These are phyloP conservation scores for Melanerpes aurifrons DNA, from an alignment of 2,113 vertebrate genomes.

Conservation along the genomic window DNA sequence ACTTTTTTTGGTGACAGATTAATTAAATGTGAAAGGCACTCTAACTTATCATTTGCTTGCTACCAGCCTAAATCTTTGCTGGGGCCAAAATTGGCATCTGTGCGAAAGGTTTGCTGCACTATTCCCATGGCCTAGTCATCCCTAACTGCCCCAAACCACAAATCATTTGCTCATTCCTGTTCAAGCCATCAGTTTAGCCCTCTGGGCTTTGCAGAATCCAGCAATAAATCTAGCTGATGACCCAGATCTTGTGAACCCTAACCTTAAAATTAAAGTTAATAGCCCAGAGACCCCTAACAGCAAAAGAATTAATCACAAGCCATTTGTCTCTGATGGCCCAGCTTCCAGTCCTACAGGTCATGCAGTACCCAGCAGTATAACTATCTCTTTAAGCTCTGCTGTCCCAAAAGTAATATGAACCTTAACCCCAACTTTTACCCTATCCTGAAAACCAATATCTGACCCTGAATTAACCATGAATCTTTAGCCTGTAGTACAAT, in stretches of 20 bases:
- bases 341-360: conserved; percentile 12
- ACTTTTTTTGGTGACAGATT: neutral
- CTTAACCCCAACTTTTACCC: neutral
- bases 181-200: conserved; percentile 51
- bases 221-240: conserved; percentile 65
- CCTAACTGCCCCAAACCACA: conserved; percentile 42
- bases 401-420: neutral
- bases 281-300: conserved; percentile 43
- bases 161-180: conserved; percentile 63
- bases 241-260: conserved; percentile 57
- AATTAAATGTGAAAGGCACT: neutral
- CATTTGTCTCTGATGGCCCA: conserved; percentile 28
- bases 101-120: conserved; percentile 15
- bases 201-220: conserved; percentile 67
- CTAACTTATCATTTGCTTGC: neutral
- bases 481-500: neutral
- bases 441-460: neutral
- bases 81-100: conserved; percentile 44
- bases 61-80: conserved; percentile 7
- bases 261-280: conserved; percentile 63
- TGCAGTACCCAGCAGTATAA: neutral
- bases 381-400: neutral
- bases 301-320: conserved; percentile 43
- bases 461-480: neutral
- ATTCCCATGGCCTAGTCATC: conserved; percentile 66